Evolutionary conservation across 2,888 invertebrate genomes (phyloP), one percentile per base, ranked within the genome.

Genomic region (Cheilosia urbana): DNA sequence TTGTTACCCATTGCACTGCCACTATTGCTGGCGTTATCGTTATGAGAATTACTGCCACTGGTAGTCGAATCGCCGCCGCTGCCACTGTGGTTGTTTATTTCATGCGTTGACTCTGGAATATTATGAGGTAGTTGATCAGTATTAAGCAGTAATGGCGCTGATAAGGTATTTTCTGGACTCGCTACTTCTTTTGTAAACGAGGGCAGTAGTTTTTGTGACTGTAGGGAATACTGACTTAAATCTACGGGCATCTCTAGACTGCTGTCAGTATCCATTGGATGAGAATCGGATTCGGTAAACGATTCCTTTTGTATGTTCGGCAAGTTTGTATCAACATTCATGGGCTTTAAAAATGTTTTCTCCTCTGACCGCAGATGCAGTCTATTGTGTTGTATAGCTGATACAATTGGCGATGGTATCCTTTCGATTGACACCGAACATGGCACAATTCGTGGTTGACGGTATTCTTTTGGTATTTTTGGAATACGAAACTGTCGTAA

Each of bases 401-500:
- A 42, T 2, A 76, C 80, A 60, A 81, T 80, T 21, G 85, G 80
- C 45, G 66, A 80, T 66, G 85, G 80, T 15, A 85, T 80, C n/a
- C 80, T 71, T 65, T 76, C 80, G 57, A 76, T 81, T 19, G 65
- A 21, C 27, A 69, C 78, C 27, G 78, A 63, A 27, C 78, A 63
- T 17, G 78, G 69, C 17, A 63, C 40, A 30, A 57, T 45, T 42
- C 68, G 40, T 2, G 58, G 55, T 2, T 53, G 47, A 13, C 3
- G 57, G 27, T 49, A 37, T 34, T 42, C 63, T 58, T 51, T 75
- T 55, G 73, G 75, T 45, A 53, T 11, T 51, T 91, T 91, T 42
- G 91, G 91, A 88, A 91, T 91, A 71, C 92, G 91, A 79, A 91
- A 91, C 79, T 91, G 90, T 27, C 91, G 91, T 68, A 91, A 82